These are phyloP conservation scores for Pseudachorutes palmiensis DNA, from an alignment of 1,140 invertebrate genomes.

Conservation along the genomic window DNA sequence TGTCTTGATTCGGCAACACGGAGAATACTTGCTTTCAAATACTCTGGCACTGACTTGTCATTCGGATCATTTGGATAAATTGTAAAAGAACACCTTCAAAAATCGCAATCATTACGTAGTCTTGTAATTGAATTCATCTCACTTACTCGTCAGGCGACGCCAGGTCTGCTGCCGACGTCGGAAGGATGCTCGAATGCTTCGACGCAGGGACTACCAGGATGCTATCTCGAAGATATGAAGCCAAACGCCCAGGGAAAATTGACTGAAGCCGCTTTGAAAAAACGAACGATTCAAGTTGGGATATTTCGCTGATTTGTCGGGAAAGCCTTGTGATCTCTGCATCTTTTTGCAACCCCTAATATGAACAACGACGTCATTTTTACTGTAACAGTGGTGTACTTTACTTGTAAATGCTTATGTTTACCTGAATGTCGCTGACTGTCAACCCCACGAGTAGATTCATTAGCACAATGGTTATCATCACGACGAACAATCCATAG, in stretches of 20 bases:
- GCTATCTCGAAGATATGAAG: conserved; percentile 30
- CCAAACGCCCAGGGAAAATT: conserved; percentile 30
- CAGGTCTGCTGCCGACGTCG: background rate
- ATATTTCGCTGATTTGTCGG: conserved; percentile 48
- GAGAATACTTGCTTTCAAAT: conserved; percentile 30
- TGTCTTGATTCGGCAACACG: conserved; percentile 25
- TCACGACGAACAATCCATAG: conserved; percentile 64
- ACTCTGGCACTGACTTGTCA: conserved; percentile 31
- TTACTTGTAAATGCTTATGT: conserved; percentile 9
- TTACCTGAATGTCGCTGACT: conserved; percentile 56
- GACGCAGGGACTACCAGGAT: conserved; percentile 28
- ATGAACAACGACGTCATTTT: conserved; percentile 13
- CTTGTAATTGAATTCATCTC: too few relatives aligned
- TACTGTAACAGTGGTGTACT: conserved; percentile 10
- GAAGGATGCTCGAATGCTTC: background rate
- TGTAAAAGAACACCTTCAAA: conserved; percentile 23
- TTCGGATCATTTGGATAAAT: conserved; percentile 36
- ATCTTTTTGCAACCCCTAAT: conserved; percentile 62
- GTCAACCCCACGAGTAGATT: conserved; percentile 76
- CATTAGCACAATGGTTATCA: conserved; percentile 70
- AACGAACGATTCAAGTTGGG: conserved; percentile 35
- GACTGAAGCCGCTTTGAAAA: conserved; percentile 37
- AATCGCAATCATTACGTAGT: too few relatives aligned
- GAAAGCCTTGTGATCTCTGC: conserved; percentile 68
- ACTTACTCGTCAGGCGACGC: too few relatives aligned